Conservation (phyloP, 1,140 invertebrate species). For the Pantala flavescens region DNA sequence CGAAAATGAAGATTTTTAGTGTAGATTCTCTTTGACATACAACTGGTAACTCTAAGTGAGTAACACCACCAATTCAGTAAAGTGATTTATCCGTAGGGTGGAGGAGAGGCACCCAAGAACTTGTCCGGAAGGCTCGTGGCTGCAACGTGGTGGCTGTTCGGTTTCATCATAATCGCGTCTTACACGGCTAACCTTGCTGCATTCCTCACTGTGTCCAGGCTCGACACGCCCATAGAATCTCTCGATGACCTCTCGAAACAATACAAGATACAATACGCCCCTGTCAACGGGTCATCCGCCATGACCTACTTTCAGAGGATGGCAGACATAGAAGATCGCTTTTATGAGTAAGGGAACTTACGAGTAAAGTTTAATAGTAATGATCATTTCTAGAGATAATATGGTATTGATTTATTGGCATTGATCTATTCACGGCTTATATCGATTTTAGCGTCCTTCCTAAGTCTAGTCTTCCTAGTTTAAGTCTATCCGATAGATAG, state of each 20-base stretch:
- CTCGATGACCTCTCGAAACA: slow-evolving; percentile 88
- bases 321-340: slow-evolving; percentile 87
- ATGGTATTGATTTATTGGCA: too few species aligned
- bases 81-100: slow-evolving; percentile 43
- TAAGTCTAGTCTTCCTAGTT: too few species aligned
- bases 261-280: slow-evolving; percentile 91
- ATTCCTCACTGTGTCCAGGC: slow-evolving; percentile 81
- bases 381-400: too few species aligned
- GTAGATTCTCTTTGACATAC: too few species aligned
- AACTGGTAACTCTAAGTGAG: too few species aligned
- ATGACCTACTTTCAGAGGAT: slow-evolving; percentile 92
- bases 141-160: slow-evolving; percentile 96
- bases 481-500: too few species aligned
- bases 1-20: too few species aligned
- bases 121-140: slow-evolving; percentile 84
- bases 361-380: neutral
- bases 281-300: slow-evolving; percentile 69
- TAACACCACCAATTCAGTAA: neutral
- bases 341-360: slow-evolving; percentile 71
- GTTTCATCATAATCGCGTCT: slow-evolving; percentile 96
- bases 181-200: slow-evolving; percentile 96
- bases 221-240: slow-evolving; percentile 86
- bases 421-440: neutral
- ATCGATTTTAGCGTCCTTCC: neutral
- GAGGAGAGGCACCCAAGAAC: slow-evolving; percentile 93